Base-by-base conservation (phyloP, 2,888 invertebrate species). In the Hemistola chrysoprasaria region DNA sequence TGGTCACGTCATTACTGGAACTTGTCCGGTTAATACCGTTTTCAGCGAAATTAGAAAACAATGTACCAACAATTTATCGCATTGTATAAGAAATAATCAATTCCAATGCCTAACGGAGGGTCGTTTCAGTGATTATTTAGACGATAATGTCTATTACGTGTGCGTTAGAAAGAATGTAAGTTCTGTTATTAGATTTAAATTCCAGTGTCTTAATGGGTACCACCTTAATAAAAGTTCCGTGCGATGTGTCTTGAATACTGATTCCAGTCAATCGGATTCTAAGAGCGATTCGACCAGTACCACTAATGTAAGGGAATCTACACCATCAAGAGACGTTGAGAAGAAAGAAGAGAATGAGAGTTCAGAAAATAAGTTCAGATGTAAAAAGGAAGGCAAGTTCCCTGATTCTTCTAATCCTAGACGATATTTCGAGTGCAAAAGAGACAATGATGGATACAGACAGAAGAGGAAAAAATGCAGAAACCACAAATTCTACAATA, bases 61-160 rank as follows among this genome's bases (percentile, higher is more conserved):
- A 50, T 91, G 90, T 59, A 88, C 87, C 20, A 80, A 72, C 45
- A 78, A 88, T 50, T 66, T 81, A 38, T 74, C 87, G n/a, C 85
- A 85, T 53, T 91, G 87, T 53, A 58, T 79, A 21, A 76, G 81
- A 59, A 71, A 85, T 22, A 82, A 83, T 47, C 82, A 89, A 59
- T 90, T 90, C 56, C 69, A 71, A 53, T 91, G 91, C 63, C 62
- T 74, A 22, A 50, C 66, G 11, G 70, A 69, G 53, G 87, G 89
- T 1, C 71, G 83, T 32, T 91, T 82, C 54, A 66, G 62, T 45
- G 80, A 83, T 43, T 57, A 71, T 26, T 59, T 72, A 21, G 66
- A 66, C 32, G 77, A 82, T 47, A 77, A 87, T 50, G 55, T 73
- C 42, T 90, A 90, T 52, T 82, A 81, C 43, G 75, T 85, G 33